These are phyloP conservation scores for Zoroaster sp. DNA, from an alignment of 53 echinoderm and acorn worm genomes.

Conservation along the genomic window DNA sequence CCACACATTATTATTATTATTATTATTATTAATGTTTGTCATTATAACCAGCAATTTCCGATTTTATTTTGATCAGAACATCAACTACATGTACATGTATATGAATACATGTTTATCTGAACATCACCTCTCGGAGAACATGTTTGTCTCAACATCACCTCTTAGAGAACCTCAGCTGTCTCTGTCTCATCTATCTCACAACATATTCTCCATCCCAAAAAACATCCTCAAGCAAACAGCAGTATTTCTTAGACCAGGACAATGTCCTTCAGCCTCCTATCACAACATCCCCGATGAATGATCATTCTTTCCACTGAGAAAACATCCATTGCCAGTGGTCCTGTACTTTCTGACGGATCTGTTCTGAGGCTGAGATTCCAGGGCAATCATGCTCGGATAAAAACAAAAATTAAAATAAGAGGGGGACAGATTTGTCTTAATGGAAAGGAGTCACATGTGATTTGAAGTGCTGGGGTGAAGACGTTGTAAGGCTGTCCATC, in stretches of 20 bases:
- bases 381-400: background rate
- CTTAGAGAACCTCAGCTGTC: conserved; percentile 11
- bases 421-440: background rate
- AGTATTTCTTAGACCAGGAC: background rate
- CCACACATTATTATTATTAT: too few species aligned
- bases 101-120: too few species aligned
- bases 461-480: background rate
- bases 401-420: background rate
- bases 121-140: background rate
- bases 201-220: background rate
- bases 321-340: background rate
- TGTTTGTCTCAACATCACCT: background rate
- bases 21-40: too few species aligned
- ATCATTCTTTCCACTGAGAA: background rate
- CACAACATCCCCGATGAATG: background rate
- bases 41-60: too few species aligned
- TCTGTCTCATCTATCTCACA: background rate
- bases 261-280: background rate
- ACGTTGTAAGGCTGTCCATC: too few species aligned
- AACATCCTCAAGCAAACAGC: background rate
- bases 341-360: background rate
- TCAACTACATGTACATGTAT: too few species aligned
- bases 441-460: background rate
- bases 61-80: too few species aligned
- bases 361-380: background rate